Evolutionary conservation across 2,797 vertebrate species (phyloP), one percentile per base, ranked within the genome.

Genomic region (Heliangelus exortis): DNA sequence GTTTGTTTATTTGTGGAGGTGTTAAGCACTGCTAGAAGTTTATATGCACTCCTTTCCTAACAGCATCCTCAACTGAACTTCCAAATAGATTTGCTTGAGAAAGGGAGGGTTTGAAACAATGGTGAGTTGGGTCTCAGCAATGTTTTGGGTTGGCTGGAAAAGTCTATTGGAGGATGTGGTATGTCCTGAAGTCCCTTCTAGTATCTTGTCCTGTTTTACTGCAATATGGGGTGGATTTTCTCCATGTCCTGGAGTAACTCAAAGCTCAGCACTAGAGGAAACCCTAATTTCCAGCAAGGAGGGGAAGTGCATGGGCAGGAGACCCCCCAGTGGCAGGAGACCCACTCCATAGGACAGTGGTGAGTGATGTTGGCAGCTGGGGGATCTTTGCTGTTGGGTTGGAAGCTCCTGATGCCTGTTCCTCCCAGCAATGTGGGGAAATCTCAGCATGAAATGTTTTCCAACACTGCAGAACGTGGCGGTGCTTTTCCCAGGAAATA

Each of bases 1-100:
- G 92, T 94, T 95, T 80, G 57, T 97, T 96, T 96, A 34, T 94
- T 90, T 93, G 74, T 81, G 62, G 84, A 96, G 95, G 89, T 95
- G 62, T 83, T 94, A 66, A 82, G 50, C 15, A 0, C 55, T 95
- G 84, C 43, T 91, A 65, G 69, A 65, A 85, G 93, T 95, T 96
- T 94, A 12, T 45, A 13, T 19, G 31, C 57, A 3, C 72, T 96
- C 96, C 34, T 92, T 77, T 87, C 81, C 83, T 74, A 59, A 47
- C 3, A 0, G 43, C 1, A 3, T 94, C 59, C 95, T 95, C 59
- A 76, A 67, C 67, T 96, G 85, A 95, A 81, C 86, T 95, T 96
- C 87, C 34, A 58, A 41, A 72, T 0, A 31, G 31, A 17, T 93
- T 96, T 93, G 20, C 74, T 67, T 41, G 91, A 54, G 74, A 65